Percentiles rank a stretch among this genome's conserved stretches.
phyloP scores from a whole-genome alignment of 2,797 vertebrate genomes.

The Brotogeris chrysoptera region DNA sequence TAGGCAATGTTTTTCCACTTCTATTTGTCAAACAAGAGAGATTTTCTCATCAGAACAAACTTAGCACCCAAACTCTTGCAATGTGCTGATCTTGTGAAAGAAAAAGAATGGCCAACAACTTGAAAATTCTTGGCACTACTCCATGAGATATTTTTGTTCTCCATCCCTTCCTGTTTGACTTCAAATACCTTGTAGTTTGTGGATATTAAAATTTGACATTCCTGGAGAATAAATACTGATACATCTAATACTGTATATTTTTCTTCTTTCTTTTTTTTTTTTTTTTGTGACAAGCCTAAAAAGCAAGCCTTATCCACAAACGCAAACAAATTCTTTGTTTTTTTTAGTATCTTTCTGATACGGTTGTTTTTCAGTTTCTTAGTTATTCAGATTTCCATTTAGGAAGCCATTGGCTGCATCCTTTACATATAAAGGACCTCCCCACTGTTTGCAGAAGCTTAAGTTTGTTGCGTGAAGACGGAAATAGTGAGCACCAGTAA shows the following conservation, averaged over 20 bases:
- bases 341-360: neutral
- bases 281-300: neutral
- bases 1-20: neutral
- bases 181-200: neutral
- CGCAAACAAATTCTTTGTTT: neutral
- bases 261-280: neutral
- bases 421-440: neutral
- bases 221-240: neutral
- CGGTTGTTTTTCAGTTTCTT: neutral
- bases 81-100: neutral
- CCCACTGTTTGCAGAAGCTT: neutral
- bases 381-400: neutral
- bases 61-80: neutral
- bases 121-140: neutral
- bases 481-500: neutral
- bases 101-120: neutral
- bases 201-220: neutral
- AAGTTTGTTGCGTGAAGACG: neutral
- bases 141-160: neutral
- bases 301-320: neutral
- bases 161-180: neutral
- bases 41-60: neutral
- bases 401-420: neutral
- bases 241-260: neutral
- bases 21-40: neutral